These are phyloP conservation scores for Dasysyrphus albostriatus DNA, from an alignment of 2,888 invertebrate genomes.

Conservation along the genomic window DNA sequence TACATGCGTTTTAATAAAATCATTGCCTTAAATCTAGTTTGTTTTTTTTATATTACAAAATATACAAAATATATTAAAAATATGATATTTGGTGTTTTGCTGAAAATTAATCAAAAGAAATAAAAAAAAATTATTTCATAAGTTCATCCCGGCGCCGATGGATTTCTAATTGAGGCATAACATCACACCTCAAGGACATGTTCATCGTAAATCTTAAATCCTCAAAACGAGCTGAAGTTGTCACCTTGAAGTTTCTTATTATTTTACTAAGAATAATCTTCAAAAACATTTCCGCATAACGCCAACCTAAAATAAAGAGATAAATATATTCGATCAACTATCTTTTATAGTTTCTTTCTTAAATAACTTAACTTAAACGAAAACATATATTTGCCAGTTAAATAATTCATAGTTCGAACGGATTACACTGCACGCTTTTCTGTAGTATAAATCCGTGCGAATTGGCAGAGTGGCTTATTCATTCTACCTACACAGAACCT, in stretches of 20 bases:
- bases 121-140: not conserved
- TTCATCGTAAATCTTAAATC: slow-evolving; percentile 77
- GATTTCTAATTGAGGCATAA: slow-evolving; percentile 74
- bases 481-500: too few species aligned
- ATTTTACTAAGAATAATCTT: slow-evolving; percentile 76
- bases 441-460: too few species aligned
- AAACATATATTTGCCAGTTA: too few species aligned
- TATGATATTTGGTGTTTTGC: not conserved
- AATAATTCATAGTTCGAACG: too few species aligned
- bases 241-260: slow-evolving; percentile 76
- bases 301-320: slow-evolving; percentile 74
- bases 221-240: slow-evolving; percentile 76
- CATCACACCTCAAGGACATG: slow-evolving; percentile 77
- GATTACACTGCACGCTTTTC: too few species aligned
- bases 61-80: not conserved
- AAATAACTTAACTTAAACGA: too few species aligned
- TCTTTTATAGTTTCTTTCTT: too few species aligned
- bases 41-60: not conserved
- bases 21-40: not conserved
- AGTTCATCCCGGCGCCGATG: slow-evolving; percentile 51
- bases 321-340: not conserved
- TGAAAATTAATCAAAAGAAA: not conserved
- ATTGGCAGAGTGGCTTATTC: too few species aligned
- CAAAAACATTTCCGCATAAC: slow-evolving; percentile 78
- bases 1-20: too few species aligned